Evolutionary conservation across 2,888 invertebrate species (phyloP), one percentile per base, ranked within the genome.

Genomic region (Furcula furcula): DNA sequence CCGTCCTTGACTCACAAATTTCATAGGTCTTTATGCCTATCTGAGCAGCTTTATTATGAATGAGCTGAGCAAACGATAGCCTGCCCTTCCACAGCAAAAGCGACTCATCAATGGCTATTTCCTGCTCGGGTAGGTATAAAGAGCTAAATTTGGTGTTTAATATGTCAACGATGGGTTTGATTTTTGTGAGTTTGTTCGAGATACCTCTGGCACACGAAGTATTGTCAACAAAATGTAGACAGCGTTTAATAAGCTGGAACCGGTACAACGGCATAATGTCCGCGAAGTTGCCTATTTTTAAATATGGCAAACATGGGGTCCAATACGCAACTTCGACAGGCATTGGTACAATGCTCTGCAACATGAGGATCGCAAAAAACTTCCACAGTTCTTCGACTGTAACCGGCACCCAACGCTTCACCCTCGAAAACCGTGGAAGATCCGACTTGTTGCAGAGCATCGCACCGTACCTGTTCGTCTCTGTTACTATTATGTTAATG

Each of bases 1-100:
- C 35, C 7, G 30, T 36, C 46, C 49, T 1, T 11, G 57, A 53
- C 31, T 54, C 52, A 34, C 31, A 53, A 4, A 56, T 11, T 22
- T 56, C 52, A 21, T 40, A 54, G 29, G 43, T 44, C 29, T 57
- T 57, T 25, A 57, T 42, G 28, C 56, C 54, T 31, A 28, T 46
- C 29, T 38, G 26, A 15, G 54, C 50, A 4, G 15, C 22, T 40
- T 53, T 56, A 25, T 41, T 49, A 0, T 46, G 28, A 29, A 51
- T 53, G 25, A 25, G 25, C 23, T 50, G 54, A 0, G 28, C 26
- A 45, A n/a, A n/a, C n/a, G n/a, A n/a, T n/a, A n/a, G n/a, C n/a
- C n/a, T n/a, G n/a, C n/a, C n/a, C n/a, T n/a, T 46, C 46, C 46
- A 52, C 22, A 47, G 12, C 29, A 48, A 40, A 4, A 55, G 46